Percentiles rank a stretch among this genome's conserved stretches.
Conservation (phyloP, 2,888 invertebrate genomes). For the Lysandra bellargus region DNA sequence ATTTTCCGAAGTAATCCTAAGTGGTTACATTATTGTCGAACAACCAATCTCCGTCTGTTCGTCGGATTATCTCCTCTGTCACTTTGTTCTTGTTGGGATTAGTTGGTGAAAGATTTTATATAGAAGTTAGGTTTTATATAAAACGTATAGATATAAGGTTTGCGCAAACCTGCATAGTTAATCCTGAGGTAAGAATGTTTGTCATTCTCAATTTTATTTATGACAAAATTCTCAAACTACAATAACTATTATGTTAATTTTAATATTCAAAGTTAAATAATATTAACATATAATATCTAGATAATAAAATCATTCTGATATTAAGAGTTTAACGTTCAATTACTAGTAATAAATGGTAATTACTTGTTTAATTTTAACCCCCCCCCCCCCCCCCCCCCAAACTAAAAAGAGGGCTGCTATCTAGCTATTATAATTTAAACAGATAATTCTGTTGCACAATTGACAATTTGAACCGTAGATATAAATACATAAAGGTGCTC, state of each 20-base stretch:
- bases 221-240: no score
- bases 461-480: background rate
- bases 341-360: background rate
- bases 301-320: no score
- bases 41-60: conserved; percentile 41
- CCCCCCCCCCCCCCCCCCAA: no score
- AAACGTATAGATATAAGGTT: no score
- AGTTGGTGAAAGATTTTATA: background rate
- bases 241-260: no score
- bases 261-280: no score
- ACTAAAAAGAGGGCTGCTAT: background rate
- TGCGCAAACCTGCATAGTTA: no score
- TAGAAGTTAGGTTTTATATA: background rate
- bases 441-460: background rate
- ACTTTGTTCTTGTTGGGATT: conserved; percentile 17
- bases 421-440: background rate
- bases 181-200: no score
- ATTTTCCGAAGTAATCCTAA: conserved; percentile 42
- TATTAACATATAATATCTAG: no score
- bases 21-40: conserved; percentile 40
- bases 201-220: no score
- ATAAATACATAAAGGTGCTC: background rate
- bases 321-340: no score
- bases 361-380: no score
- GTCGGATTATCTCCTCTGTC: conserved; percentile 34